Evolutionary conservation across 2,888 invertebrate genomes (phyloP), one percentile per base, ranked within the genome.

Genomic region (Ctena decussata): DNA sequence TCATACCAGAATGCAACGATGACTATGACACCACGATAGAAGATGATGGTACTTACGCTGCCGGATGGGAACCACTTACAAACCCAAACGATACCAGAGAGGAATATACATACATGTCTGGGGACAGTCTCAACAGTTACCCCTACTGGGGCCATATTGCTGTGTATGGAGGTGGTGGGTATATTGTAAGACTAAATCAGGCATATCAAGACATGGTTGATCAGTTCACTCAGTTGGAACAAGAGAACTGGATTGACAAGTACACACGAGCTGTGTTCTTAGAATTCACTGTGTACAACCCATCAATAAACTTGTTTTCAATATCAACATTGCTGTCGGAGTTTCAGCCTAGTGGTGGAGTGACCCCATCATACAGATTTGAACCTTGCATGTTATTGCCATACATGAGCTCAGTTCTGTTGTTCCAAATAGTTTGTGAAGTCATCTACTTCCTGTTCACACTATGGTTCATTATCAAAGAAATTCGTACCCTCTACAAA

Each of bases 211-310:
- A 90, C 2, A 84, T 96, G 2, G 77, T 87, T n/a, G 82, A 90
- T 1, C 93, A 93, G 37, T 92, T 96, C 57, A 80, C 87, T 12
- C 85, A 91, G 30, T 92, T 96, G 35, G 93, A 96, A 85, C 79
- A 91, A 8, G 93, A 95, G 53, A 90, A 92, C 18, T 96, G 96
- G 96, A 95, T 96, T 32, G 96, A 96, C 86, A 90, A 93, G 80
- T 93, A 95, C 86, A 96, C 96, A 0, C 85, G 96, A 70, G 96
- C 96, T 3, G 94, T 97, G 6, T 95, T 96, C 84, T 94, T 96
- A n/a, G 96, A 97, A 86, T 96, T 97, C 89, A 96, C 96, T 0
- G 95, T 96, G 44, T 97, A 96, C 92, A 97, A 96, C 80, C 93
- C 95, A 0, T 93, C 94, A 77, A 91, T 95, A 1, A 95, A 95